These are phyloP conservation scores for Drosophila paulistorum DNA, from an alignment of 1,140 invertebrate genomes.

Conservation along the genomic window DNA sequence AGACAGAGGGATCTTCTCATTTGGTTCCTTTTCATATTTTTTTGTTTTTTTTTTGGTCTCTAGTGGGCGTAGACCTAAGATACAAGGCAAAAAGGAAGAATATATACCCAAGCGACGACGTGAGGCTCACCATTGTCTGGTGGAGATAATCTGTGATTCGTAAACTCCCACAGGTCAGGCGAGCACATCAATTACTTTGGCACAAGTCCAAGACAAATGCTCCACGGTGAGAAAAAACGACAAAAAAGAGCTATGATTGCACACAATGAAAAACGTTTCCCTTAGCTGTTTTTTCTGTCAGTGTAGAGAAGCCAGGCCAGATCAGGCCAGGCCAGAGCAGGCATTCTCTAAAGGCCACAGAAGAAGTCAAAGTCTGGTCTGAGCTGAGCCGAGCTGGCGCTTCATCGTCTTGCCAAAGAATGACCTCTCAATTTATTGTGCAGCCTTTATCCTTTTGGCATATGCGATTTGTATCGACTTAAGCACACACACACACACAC, in stretches of 20 bases:
- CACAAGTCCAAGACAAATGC: constrained; percentile 62
- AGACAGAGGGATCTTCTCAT: background rate
- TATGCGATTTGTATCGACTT: constrained; percentile 78
- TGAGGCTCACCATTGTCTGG: constrained; percentile 80
- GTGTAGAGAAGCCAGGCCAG: background rate
- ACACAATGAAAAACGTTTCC: background rate
- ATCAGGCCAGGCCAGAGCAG: no score
- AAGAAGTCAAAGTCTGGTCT: constrained; percentile 27
- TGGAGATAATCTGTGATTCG: constrained; percentile 82
- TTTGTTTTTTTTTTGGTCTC: constrained; percentile 8
- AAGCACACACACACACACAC: constrained; percentile 52
- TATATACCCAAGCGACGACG: constrained; percentile 65
- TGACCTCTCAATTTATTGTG: constrained; percentile 83
- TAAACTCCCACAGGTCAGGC: constrained; percentile 83
- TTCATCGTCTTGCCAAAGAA: constrained; percentile 63
- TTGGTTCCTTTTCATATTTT: background rate
- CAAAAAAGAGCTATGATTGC: background rate
- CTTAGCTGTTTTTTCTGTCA: background rate
- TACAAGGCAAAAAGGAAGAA: constrained; percentile 26
- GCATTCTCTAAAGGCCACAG: constrained; percentile 25
- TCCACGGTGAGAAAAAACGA: constrained; percentile 58
- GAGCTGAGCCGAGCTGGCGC: constrained; percentile 31
- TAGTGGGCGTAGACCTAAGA: constrained; percentile 65
- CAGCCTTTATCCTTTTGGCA: constrained; percentile 78
- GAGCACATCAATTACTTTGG: constrained; percentile 83